These are phyloP conservation scores for Zaprionus taronus DNA, from an alignment of 1,140 invertebrate genomes.

Conservation along the genomic window DNA sequence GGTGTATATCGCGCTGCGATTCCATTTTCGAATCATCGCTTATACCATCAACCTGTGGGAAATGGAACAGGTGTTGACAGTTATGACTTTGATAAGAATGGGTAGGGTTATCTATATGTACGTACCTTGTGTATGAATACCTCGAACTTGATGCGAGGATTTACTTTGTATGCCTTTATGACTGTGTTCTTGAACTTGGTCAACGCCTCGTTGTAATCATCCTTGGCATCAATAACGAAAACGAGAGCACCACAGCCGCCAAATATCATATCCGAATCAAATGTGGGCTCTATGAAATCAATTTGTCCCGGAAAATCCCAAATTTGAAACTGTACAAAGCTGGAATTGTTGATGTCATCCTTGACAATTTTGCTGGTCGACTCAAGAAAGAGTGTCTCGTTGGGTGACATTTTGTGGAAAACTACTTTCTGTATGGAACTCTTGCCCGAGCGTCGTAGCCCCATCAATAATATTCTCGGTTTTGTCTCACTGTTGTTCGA, in stretches of 20 bases:
- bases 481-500: conserved; percentile 86
- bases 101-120: neutral
- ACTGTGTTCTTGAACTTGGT: conserved; percentile 96
- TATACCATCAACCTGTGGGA: conserved; percentile 94
- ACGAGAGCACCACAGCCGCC: conserved; percentile 97
- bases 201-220: conserved; percentile 98
- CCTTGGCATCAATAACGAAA: conserved; percentile 99
- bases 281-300: conserved; percentile 97
- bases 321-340: conserved; percentile 99
- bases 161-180: conserved; percentile 97
- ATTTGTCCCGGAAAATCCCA: conserved; percentile 99
- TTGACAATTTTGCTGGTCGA: conserved; percentile 99
- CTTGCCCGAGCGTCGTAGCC: conserved; percentile 98
- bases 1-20: conserved; percentile 98
- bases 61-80: conserved; percentile 35
- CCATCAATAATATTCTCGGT: conserved; percentile 98
- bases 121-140: conserved; percentile 97
- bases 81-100: neutral
- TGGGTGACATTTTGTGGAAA: conserved; percentile 99
- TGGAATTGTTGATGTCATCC: conserved; percentile 97
- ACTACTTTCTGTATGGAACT: conserved; percentile 99
- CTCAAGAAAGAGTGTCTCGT: conserved; percentile 99
- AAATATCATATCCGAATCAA: conserved; percentile 98
- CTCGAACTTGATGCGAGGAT: conserved; percentile 98
- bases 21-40: conserved; percentile 99